Evolutionary conservation across 1,140 invertebrate species (phyloP).

Genomic region (Psilanteris sp.): DNA sequence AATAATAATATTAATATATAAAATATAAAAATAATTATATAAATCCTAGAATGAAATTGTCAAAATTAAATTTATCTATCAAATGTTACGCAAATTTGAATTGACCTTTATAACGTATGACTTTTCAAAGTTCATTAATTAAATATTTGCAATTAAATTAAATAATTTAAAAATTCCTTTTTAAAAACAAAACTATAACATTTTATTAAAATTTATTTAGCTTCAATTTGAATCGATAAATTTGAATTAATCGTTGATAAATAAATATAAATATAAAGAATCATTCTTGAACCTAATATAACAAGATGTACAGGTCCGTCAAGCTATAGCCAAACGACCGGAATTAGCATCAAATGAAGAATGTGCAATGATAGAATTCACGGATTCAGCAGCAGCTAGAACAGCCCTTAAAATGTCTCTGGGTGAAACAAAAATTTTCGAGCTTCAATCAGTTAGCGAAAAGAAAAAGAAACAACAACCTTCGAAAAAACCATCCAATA

Average conservation of each 20-base stretch:
- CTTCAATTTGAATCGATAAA: no score
- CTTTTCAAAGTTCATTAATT: no score
- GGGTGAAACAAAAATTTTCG: conserved; percentile 74
- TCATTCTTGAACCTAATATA: conserved; percentile 44
- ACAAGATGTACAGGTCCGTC: conserved; percentile 82
- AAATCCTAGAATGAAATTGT: no score
- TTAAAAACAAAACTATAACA: no score
- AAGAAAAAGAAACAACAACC: conserved; percentile 75
- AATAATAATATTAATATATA: no score
- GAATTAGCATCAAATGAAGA: conserved; percentile 88
- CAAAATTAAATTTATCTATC: no score
- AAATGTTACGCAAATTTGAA: no score
- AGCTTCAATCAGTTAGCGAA: conserved; percentile 78
- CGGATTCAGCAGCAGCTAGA: conserved; percentile 90
- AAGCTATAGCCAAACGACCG: conserved; percentile 94
- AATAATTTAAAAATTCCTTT: no score
- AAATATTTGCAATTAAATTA: no score
- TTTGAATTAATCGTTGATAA: conserved; percentile 18
- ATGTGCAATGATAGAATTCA: conserved; percentile 94
- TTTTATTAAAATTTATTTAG: no score
- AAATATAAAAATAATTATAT: no score
- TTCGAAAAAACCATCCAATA: conserved; percentile 71
- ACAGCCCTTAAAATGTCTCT: conserved; percentile 85
- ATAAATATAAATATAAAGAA: conserved; percentile 33
- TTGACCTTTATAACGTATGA: no score